Evolutionary conservation across 1,140 invertebrate species (phyloP), one percentile per base, ranked within the genome.

Genomic region (Tetramorium alpestre): DNA sequence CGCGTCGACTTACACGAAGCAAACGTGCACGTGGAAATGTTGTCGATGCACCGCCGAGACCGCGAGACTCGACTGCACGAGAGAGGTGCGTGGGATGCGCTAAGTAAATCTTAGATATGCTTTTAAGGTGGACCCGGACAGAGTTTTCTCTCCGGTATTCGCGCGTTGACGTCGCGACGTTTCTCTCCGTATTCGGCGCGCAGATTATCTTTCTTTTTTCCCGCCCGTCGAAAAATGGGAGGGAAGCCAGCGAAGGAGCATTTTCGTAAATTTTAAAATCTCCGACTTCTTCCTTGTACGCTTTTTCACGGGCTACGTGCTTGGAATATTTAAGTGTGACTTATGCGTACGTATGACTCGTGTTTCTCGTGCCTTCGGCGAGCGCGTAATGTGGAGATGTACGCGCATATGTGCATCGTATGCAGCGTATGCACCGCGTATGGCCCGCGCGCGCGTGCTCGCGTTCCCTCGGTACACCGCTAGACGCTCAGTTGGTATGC

Each of bases 251-350:
- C 60, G 47, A 54, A 47, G n/a, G 65, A 44, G 54, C 69, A n/a
- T 85, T 84, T 75, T 73, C 67, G 80, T 75, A 49, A 69, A 88
- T 70, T 85, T 88, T 58, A 47, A 89, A 86, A 88, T 85, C 84
- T 65, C 84, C 62, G 49, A 85, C 54, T 22, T 22, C 73, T 78
- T 18, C 54, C 76, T 69, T 49, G 65, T 41, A n/a, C 60, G 51
- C 77, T 86, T 89, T 86, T 58, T 86, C 85, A 72, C 88, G 67
- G 25, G 60, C 64, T 73, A 84, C 80, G 41, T 84, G 80, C 80
- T 38, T 44, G 80, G 80, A 58, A 84, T 84, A 84, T 84, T 84
- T 84, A 84, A 84, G 54, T 47, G 41, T 75, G 80, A 84, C 80
- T 84, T 84, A 84, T 84, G 80, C 69, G 80, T 84, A 84, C 54